These are phyloP conservation scores for Maylandia zebra DNA, from an alignment of 2,113 vertebrate species.

Conservation along the genomic window DNA sequence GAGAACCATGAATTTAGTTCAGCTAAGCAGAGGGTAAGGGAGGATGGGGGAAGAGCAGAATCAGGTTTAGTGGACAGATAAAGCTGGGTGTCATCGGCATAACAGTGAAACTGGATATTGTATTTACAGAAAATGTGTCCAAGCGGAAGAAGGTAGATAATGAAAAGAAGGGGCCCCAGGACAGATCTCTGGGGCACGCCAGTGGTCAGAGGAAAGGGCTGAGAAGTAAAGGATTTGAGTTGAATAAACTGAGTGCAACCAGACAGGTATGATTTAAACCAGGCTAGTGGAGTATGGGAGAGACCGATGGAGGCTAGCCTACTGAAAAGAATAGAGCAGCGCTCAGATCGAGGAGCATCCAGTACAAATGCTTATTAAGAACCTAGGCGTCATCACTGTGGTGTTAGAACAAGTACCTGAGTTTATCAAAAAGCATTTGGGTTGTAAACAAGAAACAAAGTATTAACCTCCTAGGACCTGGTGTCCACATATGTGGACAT, in stretches of 20 bases:
- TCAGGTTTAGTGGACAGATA: no score
- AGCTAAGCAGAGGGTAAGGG: rapidly evolving
- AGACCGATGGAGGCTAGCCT: not conserved
- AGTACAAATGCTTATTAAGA: not conserved
- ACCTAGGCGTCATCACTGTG: not conserved
- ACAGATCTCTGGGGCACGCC: rapidly evolving
- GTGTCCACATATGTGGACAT: not conserved
- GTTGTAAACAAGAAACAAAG: not conserved
- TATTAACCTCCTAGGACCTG: not conserved
- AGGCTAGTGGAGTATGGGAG: not conserved
- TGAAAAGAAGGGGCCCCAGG: rapidly evolving
- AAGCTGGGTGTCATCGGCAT: no score
- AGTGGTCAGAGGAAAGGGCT: rapidly evolving
- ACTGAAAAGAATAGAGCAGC: rapidly evolving
- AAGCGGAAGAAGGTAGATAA: rapidly evolving
- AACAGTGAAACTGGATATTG: no score
- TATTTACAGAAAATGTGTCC: no score
- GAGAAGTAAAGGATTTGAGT: not conserved
- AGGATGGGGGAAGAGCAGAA: no score
- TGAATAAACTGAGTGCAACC: rapidly evolving
- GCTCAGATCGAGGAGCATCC: not conserved
- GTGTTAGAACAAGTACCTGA: not conserved
- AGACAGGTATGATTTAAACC: not conserved
- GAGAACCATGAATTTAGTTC: no score
- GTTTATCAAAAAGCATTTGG: not conserved